These are phyloP conservation scores for Pimephales promelas DNA, from an alignment of 2,113 vertebrate genomes.

Conservation along the genomic window DNA sequence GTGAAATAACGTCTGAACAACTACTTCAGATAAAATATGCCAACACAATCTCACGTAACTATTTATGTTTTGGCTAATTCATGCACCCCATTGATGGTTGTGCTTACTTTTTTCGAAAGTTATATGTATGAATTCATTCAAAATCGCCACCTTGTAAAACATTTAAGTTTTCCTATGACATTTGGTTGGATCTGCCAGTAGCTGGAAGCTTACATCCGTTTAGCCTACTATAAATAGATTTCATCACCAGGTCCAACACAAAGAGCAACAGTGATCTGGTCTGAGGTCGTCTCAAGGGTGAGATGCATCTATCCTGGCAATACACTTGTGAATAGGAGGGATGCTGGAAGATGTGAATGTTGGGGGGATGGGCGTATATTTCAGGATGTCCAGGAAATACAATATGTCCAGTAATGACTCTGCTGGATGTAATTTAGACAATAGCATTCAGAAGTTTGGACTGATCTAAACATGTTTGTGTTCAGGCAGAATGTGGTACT, in stretches of 20 bases:
- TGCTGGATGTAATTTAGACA: not conserved
- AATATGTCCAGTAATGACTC: conserved; percentile 20
- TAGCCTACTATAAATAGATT: not conserved
- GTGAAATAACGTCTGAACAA: too few relatives aligned
- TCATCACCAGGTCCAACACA: not conserved
- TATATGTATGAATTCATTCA: not conserved
- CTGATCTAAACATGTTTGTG: not conserved
- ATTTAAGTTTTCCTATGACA: not conserved
- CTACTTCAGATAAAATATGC: not conserved
- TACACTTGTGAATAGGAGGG: not conserved
- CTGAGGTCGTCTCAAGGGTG: not conserved
- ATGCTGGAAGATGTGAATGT: not conserved
- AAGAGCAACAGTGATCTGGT: not conserved
- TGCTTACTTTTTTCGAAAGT: too few relatives aligned
- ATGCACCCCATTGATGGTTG: not conserved
- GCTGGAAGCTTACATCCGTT: not conserved
- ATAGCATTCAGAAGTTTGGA: not conserved
- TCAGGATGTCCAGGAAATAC: not conserved
- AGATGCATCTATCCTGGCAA: not conserved
- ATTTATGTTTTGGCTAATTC: not conserved
- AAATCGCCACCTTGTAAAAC: not conserved
- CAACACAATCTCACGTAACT: not conserved
- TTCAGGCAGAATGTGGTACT: not conserved
- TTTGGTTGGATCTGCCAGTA: not conserved
- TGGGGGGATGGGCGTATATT: conserved; percentile 3